Conservation (phyloP, 1,140 invertebrate species). For the Diorhabda sublineata region DNA sequence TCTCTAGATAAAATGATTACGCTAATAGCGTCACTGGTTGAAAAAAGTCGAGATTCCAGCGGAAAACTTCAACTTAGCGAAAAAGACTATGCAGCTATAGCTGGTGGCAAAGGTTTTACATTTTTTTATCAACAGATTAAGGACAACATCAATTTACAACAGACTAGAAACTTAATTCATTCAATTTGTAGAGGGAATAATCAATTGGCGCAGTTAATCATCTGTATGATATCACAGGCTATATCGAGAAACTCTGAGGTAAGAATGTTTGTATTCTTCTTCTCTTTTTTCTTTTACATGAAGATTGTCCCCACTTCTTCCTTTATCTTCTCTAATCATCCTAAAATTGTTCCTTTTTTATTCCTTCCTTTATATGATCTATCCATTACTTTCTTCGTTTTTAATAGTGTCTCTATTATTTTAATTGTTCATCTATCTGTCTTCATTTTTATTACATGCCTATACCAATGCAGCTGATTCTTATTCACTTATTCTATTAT, state of each 20-base stretch:
- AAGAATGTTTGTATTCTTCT: conserved; percentile 27
- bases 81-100: conserved; percentile 75
- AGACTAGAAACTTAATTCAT: conserved; percentile 88
- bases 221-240: conserved; percentile 81
- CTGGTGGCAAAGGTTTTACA: conserved; percentile 87
- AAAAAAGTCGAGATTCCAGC: conserved; percentile 76
- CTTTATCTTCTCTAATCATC: too few species aligned
- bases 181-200: conserved; percentile 89
- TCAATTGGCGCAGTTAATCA: conserved; percentile 75
- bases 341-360: too few species aligned
- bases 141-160: conserved; percentile 86
- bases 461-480: too few species aligned
- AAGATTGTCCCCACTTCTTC: too few species aligned
- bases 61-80: conserved; percentile 70
- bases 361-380: too few species aligned
- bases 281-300: too few species aligned
- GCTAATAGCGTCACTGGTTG: conserved; percentile 79
- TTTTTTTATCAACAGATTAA: conserved; percentile 93
- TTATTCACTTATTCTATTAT: too few species aligned
- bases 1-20: conserved; percentile 96
- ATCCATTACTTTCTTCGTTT: too few species aligned
- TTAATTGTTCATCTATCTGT: too few species aligned
- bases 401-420: too few species aligned
- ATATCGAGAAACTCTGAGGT: conserved; percentile 86
- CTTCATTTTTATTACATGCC: too few species aligned